A percentile compares a stretch with the other conserved stretches of the same genome.
phyloP scores from a whole-genome alignment of 2,113 vertebrate species.

The Gavia stellata region DNA sequence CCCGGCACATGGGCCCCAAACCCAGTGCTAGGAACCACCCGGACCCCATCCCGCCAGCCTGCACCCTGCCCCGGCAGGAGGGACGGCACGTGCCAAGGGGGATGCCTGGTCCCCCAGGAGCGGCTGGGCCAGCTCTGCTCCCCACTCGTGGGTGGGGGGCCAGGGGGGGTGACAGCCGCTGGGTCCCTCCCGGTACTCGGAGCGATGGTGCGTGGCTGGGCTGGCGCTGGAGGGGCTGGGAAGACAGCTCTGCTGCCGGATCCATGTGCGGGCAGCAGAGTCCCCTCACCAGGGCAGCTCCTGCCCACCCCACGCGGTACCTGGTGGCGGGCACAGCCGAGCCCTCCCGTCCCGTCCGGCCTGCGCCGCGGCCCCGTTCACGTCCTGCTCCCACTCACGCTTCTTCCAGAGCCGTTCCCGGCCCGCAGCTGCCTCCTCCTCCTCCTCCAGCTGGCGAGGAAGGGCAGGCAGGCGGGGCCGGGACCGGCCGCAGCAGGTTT shows the following conservation, averaged over 20 bases:
- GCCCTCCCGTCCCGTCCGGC: neutral
- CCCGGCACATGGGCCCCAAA: rapidly evolving
- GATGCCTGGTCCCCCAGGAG: neutral
- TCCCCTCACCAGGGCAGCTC: neutral
- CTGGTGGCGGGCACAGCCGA: neutral
- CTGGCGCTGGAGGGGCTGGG: neutral
- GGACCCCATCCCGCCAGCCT: neutral
- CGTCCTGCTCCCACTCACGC: neutral
- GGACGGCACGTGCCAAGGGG: rapidly evolving
- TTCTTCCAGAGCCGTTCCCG: neutral
- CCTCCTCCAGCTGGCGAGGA: neutral
- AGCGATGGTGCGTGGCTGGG: neutral
- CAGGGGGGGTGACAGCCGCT: rapidly evolving
- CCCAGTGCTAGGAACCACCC: neutral
- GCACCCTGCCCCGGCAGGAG: rapidly evolving
- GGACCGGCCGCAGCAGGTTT: neutral
- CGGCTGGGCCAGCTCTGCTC: neutral
- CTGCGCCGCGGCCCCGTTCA: too few relatives aligned
- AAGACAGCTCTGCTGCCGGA: neutral
- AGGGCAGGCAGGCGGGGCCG: neutral
- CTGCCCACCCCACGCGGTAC: neutral
- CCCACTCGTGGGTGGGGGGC: rapidly evolving
- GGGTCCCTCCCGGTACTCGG: neutral
- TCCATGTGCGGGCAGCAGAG: neutral
- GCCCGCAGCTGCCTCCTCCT: neutral